A percentile compares a stretch with the other conserved stretches of the same genome.
phyloP scores from a whole-genome alignment of 1,140 invertebrate genomes.

The Bactericera cockerelli region DNA sequence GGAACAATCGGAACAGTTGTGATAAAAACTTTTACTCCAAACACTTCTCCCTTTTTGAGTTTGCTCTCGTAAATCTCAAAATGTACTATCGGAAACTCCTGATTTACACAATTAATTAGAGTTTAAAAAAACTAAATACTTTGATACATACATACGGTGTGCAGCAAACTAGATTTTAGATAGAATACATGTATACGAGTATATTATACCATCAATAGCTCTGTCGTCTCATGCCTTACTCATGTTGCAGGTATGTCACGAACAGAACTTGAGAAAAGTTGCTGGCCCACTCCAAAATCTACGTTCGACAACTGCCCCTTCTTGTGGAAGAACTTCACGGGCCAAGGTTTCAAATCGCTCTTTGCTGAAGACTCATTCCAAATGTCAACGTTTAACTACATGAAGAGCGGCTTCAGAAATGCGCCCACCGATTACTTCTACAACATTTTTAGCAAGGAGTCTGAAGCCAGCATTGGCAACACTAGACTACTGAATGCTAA shows the following conservation, averaged over 20 bases:
- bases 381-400: slow-evolving; percentile 67
- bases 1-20: no score
- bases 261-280: slow-evolving; percentile 21
- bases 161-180: no score
- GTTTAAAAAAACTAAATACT: no score
- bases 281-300: slow-evolving; percentile 32
- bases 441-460: slow-evolving; percentile 27
- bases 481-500: slow-evolving; percentile 33
- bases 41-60: no score
- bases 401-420: slow-evolving; percentile 55
- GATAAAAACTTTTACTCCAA: no score
- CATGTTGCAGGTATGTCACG: slow-evolving; percentile 39
- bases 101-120: no score
- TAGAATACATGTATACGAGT: no score
- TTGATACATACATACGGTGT: no score
- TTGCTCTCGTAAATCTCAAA: no score
- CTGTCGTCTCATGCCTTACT: no score
- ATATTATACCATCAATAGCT: no score
- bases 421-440: slow-evolving; percentile 66
- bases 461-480: slow-evolving; percentile 33
- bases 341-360: slow-evolving; percentile 47
- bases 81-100: no score
- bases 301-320: slow-evolving; percentile 51
- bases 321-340: slow-evolving; percentile 58
- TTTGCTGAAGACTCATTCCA: slow-evolving; percentile 59